These are phyloP conservation scores for Osedax frankpressi DNA, from an alignment of 2,888 invertebrate species.

Conservation along the genomic window DNA sequence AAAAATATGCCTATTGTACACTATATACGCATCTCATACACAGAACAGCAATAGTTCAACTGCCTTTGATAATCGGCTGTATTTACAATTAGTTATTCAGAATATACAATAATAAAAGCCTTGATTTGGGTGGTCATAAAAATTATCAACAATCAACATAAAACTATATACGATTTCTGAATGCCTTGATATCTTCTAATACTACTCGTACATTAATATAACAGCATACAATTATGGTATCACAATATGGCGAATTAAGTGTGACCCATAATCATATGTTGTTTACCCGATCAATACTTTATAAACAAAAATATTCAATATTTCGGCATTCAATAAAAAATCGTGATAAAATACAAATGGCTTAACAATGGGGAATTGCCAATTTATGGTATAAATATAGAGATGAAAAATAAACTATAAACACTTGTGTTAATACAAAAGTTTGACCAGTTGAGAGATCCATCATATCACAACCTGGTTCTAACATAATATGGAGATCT, in stretches of 20 bases:
- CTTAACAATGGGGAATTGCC: neutral
- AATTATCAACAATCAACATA: neutral
- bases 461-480: neutral
- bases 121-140: neutral
- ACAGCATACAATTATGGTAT: neutral
- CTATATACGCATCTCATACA: conserved; percentile 11
- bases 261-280: neutral
- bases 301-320: neutral
- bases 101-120: neutral
- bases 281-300: neutral
- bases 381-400: neutral
- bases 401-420: neutral
- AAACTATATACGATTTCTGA: neutral
- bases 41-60: neutral
- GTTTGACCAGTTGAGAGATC: neutral
- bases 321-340: neutral
- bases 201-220: neutral
- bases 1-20: conserved; percentile 15
- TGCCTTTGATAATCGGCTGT: conserved; percentile 7
- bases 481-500: neutral
- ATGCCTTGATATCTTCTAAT: neutral
- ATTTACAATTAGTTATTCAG: conserved; percentile 4
- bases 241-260: neutral
- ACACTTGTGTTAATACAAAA: neutral
- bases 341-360: neutral